Base-by-base conservation (phyloP, 2,797 vertebrate species). In the Phrynocephalus forsythii region DNA sequence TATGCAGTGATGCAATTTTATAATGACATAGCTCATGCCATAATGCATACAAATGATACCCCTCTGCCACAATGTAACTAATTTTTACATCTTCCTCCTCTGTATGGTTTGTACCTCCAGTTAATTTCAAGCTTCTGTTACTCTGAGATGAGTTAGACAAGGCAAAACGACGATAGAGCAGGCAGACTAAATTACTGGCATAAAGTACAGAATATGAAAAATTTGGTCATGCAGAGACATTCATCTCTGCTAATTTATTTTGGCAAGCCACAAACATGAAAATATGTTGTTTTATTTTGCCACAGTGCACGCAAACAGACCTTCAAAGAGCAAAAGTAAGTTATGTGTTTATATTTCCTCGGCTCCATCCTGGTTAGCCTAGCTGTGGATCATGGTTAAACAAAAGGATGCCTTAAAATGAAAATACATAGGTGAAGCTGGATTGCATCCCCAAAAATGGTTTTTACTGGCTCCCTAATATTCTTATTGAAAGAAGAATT, bases 111-210 rank as follows among this genome's bases (percentile, higher is more conserved):
- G 78, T 88, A 83, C 79, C 52, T 91, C 71, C 81, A 86, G 92
- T 90, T 93, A 92, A 94, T 95, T 95, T 94, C 87, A 93, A 90
- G 86, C 87, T 95, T 63, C 38, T 0, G 60, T 91, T 95, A 95
- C 91, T 94, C 84, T 5, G 33, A 5, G 16, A 73, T 87, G 91
- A 85, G 88, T 90, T 89, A 89, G 91, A 91, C 86, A 94, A 91
- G 71, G 83, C 87, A 76, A 92, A 69, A n/a, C 0, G 7, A 90
- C 88, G 89, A 93, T 88, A 90, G 93, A 93, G 69, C 83, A 89
- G 90, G 82, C 11, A 11, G 24, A 18, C 0, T 1, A 86, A 94
- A 92, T 95, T 90, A 83, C 0, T 67, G 0, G 87, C 1, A 0
- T 73, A 80, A 0, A 1, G 89, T 87, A 88, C 50, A 91, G 81